Conservation (phyloP, 2,113 vertebrate genomes). For the Platanista minor region DNA sequence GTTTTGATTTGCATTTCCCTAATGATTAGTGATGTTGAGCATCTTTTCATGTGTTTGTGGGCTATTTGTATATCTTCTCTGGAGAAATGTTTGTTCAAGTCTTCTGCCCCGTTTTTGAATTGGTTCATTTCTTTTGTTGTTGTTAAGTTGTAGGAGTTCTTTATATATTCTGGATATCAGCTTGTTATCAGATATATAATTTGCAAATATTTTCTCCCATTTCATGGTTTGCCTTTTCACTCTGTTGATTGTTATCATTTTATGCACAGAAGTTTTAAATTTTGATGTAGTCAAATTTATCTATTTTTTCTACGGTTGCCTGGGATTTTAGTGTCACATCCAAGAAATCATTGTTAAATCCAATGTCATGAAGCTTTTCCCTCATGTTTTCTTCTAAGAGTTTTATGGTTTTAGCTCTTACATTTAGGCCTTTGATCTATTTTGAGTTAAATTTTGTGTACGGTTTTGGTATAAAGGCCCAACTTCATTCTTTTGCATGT, state of each 20-base stretch:
- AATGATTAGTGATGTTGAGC: neutral
- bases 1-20: neutral
- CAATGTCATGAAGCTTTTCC: neutral
- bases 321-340: neutral
- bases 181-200: neutral
- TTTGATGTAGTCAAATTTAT: neutral
- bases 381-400: neutral
- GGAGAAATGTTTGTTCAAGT: neutral
- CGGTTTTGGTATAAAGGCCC: neutral
- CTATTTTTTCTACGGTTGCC: neutral
- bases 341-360: neutral
- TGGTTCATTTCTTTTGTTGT: neutral
- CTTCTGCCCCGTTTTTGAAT: neutral
- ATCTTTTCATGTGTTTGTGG: neutral
- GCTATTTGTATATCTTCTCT: neutral
- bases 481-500: neutral
- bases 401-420: neutral
- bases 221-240: neutral
- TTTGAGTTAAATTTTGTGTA: neutral
- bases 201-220: neutral
- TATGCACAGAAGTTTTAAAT: neutral
- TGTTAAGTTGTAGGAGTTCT: neutral
- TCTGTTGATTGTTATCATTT: neutral
- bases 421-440: neutral
- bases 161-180: neutral